A percentile compares a stretch with the other conserved stretches of the same genome.
Conservation (phyloP, 2,888 invertebrate genomes). For the Ochropleura plecta region DNA sequence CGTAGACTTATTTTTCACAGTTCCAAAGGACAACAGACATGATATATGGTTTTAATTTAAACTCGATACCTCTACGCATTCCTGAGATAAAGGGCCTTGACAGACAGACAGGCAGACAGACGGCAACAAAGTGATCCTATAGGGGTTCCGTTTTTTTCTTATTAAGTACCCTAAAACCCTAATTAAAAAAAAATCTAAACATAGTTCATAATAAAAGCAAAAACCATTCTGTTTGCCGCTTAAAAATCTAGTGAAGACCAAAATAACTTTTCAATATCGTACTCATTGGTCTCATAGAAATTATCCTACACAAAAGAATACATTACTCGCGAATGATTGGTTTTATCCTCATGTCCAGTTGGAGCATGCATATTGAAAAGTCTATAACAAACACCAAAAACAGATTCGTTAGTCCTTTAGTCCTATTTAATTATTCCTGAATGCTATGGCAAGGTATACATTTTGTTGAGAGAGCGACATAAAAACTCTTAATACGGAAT, state of each 20-base stretch:
- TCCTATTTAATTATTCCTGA: slow-evolving; percentile 42
- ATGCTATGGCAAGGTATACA: slow-evolving; percentile 21
- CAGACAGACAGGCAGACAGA: too few relatives aligned
- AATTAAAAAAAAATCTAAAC: too few relatives aligned
- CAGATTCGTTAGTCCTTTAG: slow-evolving; percentile 14
- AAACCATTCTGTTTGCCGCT: not conserved
- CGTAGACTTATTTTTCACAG: not conserved
- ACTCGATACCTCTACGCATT: too few relatives aligned
- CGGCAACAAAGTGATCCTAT: too few relatives aligned
- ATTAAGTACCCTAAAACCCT: too few relatives aligned
- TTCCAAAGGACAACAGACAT: too few relatives aligned
- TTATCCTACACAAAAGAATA: slow-evolving; percentile 15
- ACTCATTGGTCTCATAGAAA: not conserved
- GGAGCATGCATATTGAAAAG: slow-evolving; percentile 29
- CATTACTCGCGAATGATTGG: slow-evolving; percentile 2
- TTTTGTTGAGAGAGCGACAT: slow-evolving; percentile 35
- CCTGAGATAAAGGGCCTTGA: too few relatives aligned
- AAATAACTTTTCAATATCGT: slow-evolving; percentile 7
- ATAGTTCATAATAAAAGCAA: not conserved
- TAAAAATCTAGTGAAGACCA: not conserved
- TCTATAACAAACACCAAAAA: slow-evolving; percentile 19
- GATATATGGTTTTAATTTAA: too few relatives aligned
- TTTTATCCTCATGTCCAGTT: slow-evolving; percentile 1
- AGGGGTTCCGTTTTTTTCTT: too few relatives aligned
- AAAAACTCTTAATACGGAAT: slow-evolving; percentile 40